Percentiles rank a stretch among this genome's conserved stretches.
These are phyloP conservation scores for Tenthredo livida DNA, from an alignment of 2,888 invertebrate species.

Conservation along the genomic window DNA sequence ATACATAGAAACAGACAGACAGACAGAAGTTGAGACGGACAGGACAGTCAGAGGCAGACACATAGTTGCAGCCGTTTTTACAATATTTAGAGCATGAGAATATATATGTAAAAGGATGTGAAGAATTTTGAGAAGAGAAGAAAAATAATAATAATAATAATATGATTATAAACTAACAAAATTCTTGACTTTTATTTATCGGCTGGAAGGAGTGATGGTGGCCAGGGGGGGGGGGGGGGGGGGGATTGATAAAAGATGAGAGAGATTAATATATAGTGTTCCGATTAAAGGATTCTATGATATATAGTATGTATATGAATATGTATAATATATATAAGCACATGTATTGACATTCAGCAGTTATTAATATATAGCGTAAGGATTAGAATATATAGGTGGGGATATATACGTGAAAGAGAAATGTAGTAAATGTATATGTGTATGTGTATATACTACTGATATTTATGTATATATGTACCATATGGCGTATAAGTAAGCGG, in stretches of 20 bases:
- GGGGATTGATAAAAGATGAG: too few relatives aligned
- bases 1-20: not conserved
- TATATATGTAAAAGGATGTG: not conserved
- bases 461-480: too few relatives aligned
- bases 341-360: not conserved
- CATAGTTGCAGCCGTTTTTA: not conserved
- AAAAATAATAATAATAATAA: not conserved
- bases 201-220: too few relatives aligned
- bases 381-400: not conserved
- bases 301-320: not conserved
- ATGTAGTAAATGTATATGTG: not conserved
- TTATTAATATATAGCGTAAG: not conserved
- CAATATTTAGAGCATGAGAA: not conserved
- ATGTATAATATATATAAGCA: not conserved
- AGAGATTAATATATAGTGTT: too few relatives aligned
- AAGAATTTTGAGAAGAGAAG: not conserved
- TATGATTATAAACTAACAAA: not conserved
- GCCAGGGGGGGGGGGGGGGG: too few relatives aligned
- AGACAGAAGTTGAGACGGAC: not conserved
- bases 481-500: too few relatives aligned
- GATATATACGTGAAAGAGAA: not conserved
- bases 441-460: not conserved
- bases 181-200: not conserved
- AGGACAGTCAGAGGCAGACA: not conserved
- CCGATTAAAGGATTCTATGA: too few relatives aligned